Base-by-base conservation (phyloP, 2,888 invertebrate species). In the Alentia gelatinosa region DNA sequence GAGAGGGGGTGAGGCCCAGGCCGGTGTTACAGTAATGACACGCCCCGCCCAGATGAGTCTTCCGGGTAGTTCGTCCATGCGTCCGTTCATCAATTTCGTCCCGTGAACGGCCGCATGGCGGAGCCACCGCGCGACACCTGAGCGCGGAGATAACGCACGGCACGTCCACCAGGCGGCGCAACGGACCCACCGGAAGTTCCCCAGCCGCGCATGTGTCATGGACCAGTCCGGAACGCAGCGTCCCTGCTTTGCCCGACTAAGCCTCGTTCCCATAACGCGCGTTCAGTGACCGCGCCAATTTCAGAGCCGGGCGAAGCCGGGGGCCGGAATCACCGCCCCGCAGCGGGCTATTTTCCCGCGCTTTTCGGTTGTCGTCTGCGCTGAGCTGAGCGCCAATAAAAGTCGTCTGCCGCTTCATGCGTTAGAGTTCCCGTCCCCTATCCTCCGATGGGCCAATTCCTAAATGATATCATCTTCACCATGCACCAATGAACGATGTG, bases 131-230 rank as follows among this genome's bases (percentile, higher is more conserved):
- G 23, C 83, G 39, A 83, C 83, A 83, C 83, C 83, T 83, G 83
- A 83, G 40, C 35, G 40, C 7, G n/a, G 37, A 26, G 83, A 83
- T 83, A 83, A 83, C 83, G 83, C 40, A 1, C 39, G 15, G 23
- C 39, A 40, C 83, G 83, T 39, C 83, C 79, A 35, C 9, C 23
- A 79, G 79, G 35, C 30, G 68, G 68, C 68, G 30, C 26, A 9
- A 7, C 79, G 68, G 68, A 26, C 3, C 15, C 7, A 23, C 37
- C 83, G 83, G 83, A 83, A 83, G 83, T 40, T 83, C 37, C 83
- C 83, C 19, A 40, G 40, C n/a, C 83, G 83, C 83, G 83, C 83
- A 83, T 83, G 83, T 39, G 40, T 83, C 83, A 37, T 39, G 40
- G 39, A 37, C 30, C 23, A 23, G n/a, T 68, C 68, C 68, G 68